phyloP scores from a whole-genome alignment of 2,888 invertebrate species.

The Sinotaia quadrata region DNA sequence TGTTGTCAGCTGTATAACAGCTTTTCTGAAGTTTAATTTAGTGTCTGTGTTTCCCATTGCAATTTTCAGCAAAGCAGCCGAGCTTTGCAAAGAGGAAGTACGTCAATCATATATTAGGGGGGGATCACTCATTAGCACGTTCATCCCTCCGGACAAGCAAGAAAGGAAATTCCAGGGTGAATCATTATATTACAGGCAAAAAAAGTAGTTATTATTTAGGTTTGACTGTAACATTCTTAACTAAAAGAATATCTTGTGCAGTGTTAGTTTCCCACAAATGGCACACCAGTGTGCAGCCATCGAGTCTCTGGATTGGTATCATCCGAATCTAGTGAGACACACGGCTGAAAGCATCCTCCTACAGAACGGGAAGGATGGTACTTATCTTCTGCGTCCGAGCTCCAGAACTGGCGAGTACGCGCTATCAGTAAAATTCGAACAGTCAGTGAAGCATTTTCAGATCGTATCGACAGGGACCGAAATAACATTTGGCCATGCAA shows the following conservation, averaged over 20 bases:
- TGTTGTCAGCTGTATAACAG: conserved; percentile 96
- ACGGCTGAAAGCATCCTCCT: conserved; percentile 67
- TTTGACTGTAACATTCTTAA: no score
- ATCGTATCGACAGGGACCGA: conserved; percentile 53
- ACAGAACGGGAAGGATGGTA: conserved; percentile 68
- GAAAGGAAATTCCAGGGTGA: no score
- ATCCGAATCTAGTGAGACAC: conserved; percentile 63
- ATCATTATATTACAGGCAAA: no score
- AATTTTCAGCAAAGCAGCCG: conserved; percentile 17
- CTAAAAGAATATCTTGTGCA: no score
- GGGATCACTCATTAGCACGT: conserved; percentile 1
- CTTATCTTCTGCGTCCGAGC: conserved; percentile 64
- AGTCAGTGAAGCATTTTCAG: conserved; percentile 68
- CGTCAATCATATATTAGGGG: conserved; percentile 37
- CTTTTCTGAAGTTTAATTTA: conserved; percentile 97
- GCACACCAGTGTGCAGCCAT: conserved; percentile 19
- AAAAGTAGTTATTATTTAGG: no score
- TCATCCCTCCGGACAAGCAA: no score
- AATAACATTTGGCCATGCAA: conserved; percentile 67
- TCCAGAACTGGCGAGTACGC: conserved; percentile 59
- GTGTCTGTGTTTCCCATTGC: conserved; percentile 98
- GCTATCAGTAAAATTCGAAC: conserved; percentile 67
- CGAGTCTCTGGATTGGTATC: conserved; percentile 54
- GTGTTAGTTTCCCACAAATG: no score
- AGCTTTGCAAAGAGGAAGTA: conserved; percentile 39